Evolutionary conservation across 2,888 invertebrate genomes (phyloP).

Genomic region (Rhopalosiphum nymphaeae): DNA sequence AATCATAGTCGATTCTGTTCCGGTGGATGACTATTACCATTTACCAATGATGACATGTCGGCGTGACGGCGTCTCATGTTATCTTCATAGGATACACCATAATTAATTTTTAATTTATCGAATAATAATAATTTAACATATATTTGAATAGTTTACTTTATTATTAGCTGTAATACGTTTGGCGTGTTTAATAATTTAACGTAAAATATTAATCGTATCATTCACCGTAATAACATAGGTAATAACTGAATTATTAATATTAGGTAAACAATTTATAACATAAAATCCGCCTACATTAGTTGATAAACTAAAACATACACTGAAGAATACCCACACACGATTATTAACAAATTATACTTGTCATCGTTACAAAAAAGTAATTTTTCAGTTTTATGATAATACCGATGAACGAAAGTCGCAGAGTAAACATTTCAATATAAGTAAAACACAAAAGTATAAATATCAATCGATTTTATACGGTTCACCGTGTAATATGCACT

Average conservation of each 20-base stretch:
- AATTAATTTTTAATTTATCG: background rate
- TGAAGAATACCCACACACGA: background rate
- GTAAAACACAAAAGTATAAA: background rate
- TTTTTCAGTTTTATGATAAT: background rate
- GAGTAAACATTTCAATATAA: background rate
- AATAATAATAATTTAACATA: background rate
- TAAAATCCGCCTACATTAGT: background rate
- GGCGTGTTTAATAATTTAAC: background rate
- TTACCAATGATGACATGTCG: background rate
- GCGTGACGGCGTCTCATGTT: background rate
- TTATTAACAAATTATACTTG: background rate
- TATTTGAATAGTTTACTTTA: background rate
- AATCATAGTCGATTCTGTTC: background rate
- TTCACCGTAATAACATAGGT: too few relatives aligned
- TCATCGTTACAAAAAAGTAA: background rate
- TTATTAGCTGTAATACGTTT: background rate
- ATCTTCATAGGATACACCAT: background rate
- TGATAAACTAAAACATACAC: background rate
- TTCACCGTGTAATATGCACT: background rate
- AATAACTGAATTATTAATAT: background rate
- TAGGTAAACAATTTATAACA: background rate
- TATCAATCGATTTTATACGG: background rate
- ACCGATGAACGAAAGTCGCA: background rate
- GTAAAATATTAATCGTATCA: background rate
- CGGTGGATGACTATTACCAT: background rate